phyloP scores from a whole-genome alignment of 2,888 invertebrate genomes.

The Lordiphosa fenestrarum region DNA sequence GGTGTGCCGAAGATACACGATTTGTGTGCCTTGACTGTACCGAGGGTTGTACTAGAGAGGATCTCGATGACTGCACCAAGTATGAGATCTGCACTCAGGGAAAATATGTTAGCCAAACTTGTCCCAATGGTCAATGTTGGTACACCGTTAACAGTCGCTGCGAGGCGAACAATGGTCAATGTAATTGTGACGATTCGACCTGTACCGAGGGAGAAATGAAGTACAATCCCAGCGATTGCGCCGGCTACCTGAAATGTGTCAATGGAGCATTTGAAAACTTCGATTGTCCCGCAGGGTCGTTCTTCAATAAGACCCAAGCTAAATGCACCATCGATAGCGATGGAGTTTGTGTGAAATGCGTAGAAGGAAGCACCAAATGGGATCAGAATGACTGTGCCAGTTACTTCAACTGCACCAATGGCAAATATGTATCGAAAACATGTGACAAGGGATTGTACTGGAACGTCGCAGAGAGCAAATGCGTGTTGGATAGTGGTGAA shows the following conservation, averaged over 20 bases:
- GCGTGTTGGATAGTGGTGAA: conserved; percentile 14
- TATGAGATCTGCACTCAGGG: conserved; percentile 25
- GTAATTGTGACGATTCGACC: neutral
- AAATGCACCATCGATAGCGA: conserved; percentile 17
- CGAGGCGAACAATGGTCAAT: neutral
- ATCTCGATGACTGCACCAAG: conserved; percentile 20
- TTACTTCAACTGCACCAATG: conserved; percentile 36
- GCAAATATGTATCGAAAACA: conserved; percentile 27
- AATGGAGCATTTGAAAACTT: conserved; percentile 2
- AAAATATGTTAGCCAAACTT: conserved; percentile 10
- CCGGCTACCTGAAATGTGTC: conserved; percentile 17
- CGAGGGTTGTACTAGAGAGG: conserved; percentile 15
- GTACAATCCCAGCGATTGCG: conserved; percentile 24
- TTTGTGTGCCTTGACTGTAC: conserved; percentile 26
- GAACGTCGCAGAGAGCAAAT: neutral
- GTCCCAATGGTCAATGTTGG: conserved; percentile 24
- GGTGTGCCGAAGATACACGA: conserved; percentile 10
- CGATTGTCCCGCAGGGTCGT: conserved; percentile 11
- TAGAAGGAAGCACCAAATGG: conserved; percentile 26
- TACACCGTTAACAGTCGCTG: neutral
- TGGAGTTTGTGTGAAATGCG: conserved; percentile 25
- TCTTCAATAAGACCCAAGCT: conserved; percentile 14
- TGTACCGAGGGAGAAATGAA: conserved; percentile 21
- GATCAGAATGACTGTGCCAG: conserved; percentile 33
- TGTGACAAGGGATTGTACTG: conserved; percentile 33